These are phyloP conservation scores for Cephus spinipes DNA, from an alignment of 2,888 invertebrate species.

Conservation along the genomic window DNA sequence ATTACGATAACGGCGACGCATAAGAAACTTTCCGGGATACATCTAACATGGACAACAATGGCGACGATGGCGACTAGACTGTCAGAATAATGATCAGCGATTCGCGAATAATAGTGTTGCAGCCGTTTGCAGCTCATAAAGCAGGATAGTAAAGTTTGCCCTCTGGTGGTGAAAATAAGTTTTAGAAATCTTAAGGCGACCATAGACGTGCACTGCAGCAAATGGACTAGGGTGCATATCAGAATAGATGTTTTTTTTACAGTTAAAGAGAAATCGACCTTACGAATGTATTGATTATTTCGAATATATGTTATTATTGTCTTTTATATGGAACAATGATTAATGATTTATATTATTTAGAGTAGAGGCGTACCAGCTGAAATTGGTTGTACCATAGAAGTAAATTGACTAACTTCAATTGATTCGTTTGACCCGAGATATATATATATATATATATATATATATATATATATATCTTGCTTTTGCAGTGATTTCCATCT, in stretches of 20 bases:
- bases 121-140: neutral
- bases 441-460: no score
- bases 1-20: neutral
- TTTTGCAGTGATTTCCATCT: neutral
- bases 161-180: neutral
- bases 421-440: neutral
- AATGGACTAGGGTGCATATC: neutral
- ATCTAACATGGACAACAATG: neutral
- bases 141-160: neutral
- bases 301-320: neutral
- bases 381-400: neutral
- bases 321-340: neutral
- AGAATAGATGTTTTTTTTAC: neutral
- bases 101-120: neutral
- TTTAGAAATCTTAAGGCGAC: neutral
- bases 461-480: neutral
- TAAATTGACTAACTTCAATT: neutral
- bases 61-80: neutral
- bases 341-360: neutral
- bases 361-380: neutral
- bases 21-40: neutral
- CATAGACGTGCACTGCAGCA: neutral
- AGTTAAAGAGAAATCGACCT: neutral
- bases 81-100: neutral
- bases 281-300: neutral